Evolutionary conservation across 2,888 invertebrate genomes (phyloP).

Genomic region (Phytoseiulus persimilis): DNA sequence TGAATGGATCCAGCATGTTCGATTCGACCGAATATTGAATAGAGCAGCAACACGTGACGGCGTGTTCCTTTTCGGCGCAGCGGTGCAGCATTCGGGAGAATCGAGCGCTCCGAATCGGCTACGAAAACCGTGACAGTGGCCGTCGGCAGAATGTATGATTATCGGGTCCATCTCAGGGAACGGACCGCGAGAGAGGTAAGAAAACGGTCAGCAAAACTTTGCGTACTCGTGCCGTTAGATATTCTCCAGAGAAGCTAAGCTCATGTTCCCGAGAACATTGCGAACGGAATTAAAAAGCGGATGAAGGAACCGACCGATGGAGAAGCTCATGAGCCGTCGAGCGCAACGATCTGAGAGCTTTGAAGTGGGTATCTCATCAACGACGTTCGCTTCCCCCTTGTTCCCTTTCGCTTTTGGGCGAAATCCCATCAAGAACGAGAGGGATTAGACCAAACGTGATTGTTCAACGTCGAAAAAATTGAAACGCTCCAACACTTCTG

Average conservation of each 20-base stretch:
- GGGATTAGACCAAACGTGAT: not conserved
- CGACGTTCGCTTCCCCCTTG: not conserved
- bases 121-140: too few species aligned
- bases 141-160: too few species aligned
- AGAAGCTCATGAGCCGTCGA: not conserved
- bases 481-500: not conserved
- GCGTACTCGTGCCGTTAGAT: too few species aligned
- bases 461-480: not conserved
- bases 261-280: not conserved
- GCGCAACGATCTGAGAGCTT: not conserved
- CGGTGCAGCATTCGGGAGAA: too few species aligned
- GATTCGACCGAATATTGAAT: too few species aligned
- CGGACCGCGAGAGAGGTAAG: too few species aligned
- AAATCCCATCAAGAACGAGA: not conserved
- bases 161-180: too few species aligned
- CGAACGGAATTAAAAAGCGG: not conserved
- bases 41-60: too few species aligned
- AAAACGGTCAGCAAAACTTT: too few species aligned
- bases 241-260: not conserved
- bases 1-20: too few species aligned
- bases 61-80: too few species aligned
- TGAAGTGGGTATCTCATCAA: not conserved
- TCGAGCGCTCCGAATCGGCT: too few species aligned
- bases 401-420: not conserved
- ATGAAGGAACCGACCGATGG: not conserved